Conservation (phyloP, 2,113 vertebrate genomes). For the Alexandromys fortis region DNA sequence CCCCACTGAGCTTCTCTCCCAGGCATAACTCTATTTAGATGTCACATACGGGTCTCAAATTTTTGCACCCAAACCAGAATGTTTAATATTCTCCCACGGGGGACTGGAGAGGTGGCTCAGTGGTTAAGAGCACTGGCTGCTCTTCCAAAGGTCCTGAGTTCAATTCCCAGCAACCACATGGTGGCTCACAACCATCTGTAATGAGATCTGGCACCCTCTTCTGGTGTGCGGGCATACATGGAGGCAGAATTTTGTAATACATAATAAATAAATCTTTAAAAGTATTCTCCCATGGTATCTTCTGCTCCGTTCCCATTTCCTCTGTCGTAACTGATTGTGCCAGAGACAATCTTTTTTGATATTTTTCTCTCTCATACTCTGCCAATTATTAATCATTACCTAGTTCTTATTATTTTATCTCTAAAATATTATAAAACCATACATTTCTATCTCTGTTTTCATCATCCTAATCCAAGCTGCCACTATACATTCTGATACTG, state of each 20-base stretch:
- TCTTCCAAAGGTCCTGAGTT: too few relatives aligned
- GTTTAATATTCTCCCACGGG: not conserved
- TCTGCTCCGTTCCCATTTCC: not conserved
- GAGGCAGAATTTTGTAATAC: too few relatives aligned
- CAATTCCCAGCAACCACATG: too few relatives aligned
- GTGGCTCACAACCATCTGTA: too few relatives aligned
- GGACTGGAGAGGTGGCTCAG: too few relatives aligned
- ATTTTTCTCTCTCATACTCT: not conserved
- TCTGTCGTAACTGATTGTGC: not conserved
- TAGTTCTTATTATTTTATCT: conserved; percentile 41
- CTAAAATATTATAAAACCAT: conserved; percentile 29
- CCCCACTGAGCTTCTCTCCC: not conserved
- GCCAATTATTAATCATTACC: not conserved
- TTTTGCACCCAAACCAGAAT: not conserved
- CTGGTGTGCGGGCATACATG: too few relatives aligned
- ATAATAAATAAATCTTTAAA: too few relatives aligned
- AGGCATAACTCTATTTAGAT: not conserved
- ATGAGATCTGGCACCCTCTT: too few relatives aligned
- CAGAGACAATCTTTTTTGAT: conserved; percentile 40
- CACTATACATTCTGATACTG: not conserved
- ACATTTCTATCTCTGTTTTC: conserved; percentile 3
- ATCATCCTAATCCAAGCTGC: conserved; percentile 2
- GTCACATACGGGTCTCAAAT: not conserved
- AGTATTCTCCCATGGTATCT: not conserved
- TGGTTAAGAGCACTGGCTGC: too few relatives aligned